Conservation (phyloP, 2,888 invertebrate genomes). For the Zhuqinia jingwanae region DNA sequence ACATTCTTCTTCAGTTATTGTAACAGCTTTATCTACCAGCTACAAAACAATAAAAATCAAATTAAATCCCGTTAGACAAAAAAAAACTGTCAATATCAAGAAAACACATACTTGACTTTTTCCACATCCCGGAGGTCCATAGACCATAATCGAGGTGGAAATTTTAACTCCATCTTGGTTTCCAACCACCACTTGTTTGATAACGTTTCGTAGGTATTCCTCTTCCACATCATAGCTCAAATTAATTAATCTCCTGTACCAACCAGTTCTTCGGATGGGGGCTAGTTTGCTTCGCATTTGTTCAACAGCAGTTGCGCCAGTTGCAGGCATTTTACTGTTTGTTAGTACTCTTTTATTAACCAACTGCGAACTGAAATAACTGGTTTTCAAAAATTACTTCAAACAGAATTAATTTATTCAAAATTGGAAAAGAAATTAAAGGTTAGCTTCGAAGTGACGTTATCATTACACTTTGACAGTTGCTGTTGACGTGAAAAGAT, state of each 20-base stretch:
- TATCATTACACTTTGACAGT: background rate
- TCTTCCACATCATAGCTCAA: conserved; percentile 58
- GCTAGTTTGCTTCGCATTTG: conserved; percentile 31
- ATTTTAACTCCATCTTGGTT: conserved; percentile 62
- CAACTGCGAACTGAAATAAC: too few species aligned
- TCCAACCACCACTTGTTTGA: conserved; percentile 60
- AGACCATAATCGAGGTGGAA: conserved; percentile 71
- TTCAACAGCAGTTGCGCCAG: conserved; percentile 5
- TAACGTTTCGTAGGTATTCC: conserved; percentile 56
- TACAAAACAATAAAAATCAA: conserved; percentile 42
- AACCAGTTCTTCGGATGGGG: conserved; percentile 36
- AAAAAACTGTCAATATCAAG: too few species aligned
- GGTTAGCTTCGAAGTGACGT: background rate
- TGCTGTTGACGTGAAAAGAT: background rate
- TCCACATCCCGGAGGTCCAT: conserved; percentile 72
- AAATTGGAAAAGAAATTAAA: too few species aligned
- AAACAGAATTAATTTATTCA: too few species aligned
- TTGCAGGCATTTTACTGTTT: background rate
- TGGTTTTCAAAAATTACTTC: too few species aligned
- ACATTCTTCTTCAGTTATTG: conserved; percentile 15
- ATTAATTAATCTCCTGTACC: background rate
- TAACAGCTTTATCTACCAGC: conserved; percentile 74
- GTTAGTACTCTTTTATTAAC: too few species aligned
- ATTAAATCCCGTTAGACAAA: too few species aligned
- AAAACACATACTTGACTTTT: conserved; percentile 72